phyloP scores from a whole-genome alignment of 2,797 vertebrate species.

The Poeciliopsis paucimaculata region DNA sequence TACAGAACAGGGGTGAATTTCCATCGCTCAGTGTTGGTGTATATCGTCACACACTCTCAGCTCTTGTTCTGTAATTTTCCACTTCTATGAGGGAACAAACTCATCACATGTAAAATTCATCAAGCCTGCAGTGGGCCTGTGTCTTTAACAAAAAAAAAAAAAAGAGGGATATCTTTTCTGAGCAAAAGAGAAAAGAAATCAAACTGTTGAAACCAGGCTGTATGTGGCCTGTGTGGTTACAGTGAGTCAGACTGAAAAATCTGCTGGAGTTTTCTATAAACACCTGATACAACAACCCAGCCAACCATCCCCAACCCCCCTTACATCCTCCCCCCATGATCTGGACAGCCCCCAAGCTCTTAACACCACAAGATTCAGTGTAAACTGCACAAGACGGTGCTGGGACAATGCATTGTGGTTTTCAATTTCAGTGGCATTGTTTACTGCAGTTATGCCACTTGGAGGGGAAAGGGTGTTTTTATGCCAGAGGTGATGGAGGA shows the following conservation, averaged over 20 bases:
- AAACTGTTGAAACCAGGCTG: slow-evolving; percentile 33
- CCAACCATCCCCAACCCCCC: not conserved
- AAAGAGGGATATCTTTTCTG: not conserved
- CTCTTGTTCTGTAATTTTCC: slow-evolving; percentile 6
- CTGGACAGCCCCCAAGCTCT: slow-evolving; percentile 44
- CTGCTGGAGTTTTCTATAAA: slow-evolving; percentile 42
- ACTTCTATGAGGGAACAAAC: not conserved
- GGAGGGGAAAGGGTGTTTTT: not conserved
- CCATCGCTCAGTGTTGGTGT: not conserved
- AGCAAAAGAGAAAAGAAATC: slow-evolving; percentile 13
- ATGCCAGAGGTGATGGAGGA: not conserved
- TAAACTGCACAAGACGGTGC: slow-evolving; percentile 5
- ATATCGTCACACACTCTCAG: not conserved
- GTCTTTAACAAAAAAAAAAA: not conserved
- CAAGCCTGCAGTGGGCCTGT: not conserved
- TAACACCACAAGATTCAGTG: slow-evolving; percentile 5
- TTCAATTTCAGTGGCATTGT: slow-evolving; percentile 20
- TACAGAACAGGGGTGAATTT: not conserved
- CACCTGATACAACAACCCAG: slow-evolving; percentile 12
- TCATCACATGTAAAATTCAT: not conserved
- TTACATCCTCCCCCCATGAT: slow-evolving; percentile 2
- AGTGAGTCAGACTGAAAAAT: slow-evolving; percentile 65
- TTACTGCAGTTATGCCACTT: slow-evolving; percentile 9
- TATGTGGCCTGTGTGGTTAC: slow-evolving; percentile 51
- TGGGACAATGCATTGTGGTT: slow-evolving; percentile 18